phyloP scores from a whole-genome alignment of 1,140 invertebrate species.

The Brachionus paranguensis region DNA sequence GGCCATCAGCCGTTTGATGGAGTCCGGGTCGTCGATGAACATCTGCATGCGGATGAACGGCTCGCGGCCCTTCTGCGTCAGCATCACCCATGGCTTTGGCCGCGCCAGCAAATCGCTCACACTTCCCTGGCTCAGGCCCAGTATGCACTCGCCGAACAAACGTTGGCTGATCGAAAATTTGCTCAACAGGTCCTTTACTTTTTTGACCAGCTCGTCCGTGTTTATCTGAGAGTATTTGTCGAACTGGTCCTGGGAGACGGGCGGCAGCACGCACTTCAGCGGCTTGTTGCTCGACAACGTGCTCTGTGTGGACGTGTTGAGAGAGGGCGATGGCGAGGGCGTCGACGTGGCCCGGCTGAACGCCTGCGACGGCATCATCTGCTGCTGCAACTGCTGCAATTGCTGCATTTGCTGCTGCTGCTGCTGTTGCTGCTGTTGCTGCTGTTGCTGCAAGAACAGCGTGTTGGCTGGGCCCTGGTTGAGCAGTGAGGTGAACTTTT shows the following conservation, averaged over 20 bases:
- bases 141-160: constrained; percentile 90
- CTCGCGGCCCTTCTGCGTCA: constrained; percentile 90
- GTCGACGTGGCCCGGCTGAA: not conserved
- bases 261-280: constrained; percentile 49
- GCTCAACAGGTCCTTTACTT: constrained; percentile 90
- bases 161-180: constrained; percentile 98
- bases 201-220: constrained; percentile 86
- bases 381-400: not conserved
- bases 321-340: constrained; percentile 5
- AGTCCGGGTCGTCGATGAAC: constrained; percentile 74
- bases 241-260: constrained; percentile 97
- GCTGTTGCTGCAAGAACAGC: not conserved
- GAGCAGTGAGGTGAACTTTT: constrained; percentile 3
- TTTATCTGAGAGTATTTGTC: constrained; percentile 92
- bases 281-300: not conserved
- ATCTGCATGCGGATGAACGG: constrained; percentile 97
- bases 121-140: constrained; percentile 72
- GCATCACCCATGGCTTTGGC: constrained; percentile 93
- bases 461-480: not conserved
- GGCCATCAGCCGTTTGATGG: not conserved
- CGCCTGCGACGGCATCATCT: not conserved
- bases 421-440: not conserved
- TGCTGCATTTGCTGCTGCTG: not conserved
- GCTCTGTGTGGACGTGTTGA: not conserved
- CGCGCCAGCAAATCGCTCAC: constrained; percentile 86